Percentiles rank a stretch among this genome's conserved stretches.
These are phyloP conservation scores for Agapetus fuscipes DNA, from an alignment of 2,888 invertebrate species.

Conservation along the genomic window DNA sequence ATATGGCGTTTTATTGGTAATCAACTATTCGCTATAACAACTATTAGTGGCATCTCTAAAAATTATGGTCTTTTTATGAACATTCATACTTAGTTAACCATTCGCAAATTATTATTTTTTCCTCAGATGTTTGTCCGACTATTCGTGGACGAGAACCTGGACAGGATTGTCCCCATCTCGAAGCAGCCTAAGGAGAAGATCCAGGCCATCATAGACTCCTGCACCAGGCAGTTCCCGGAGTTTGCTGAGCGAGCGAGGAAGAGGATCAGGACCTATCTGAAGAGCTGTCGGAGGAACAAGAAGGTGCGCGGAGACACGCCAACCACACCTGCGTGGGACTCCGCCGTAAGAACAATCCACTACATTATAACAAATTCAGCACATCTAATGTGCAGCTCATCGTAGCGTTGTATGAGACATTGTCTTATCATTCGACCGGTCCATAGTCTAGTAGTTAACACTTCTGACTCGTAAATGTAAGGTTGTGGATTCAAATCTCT, in stretches of 20 bases:
- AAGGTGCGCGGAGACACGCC: slow-evolving; percentile 70
- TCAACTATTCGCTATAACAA: too few species aligned
- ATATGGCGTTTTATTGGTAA: too few species aligned
- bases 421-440: too few species aligned
- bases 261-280: slow-evolving; percentile 88
- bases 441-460: too few species aligned
- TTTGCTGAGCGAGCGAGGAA: slow-evolving; percentile 92
- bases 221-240: slow-evolving; percentile 93
- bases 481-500: too few species aligned
- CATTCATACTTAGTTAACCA: not conserved
- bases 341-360: slow-evolving; percentile 59
- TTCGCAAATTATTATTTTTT: slow-evolving; percentile 2
- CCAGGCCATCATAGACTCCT: slow-evolving; percentile 94
- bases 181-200: slow-evolving; percentile 98
- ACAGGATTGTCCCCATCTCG: slow-evolving; percentile 93
- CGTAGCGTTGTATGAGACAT: not conserved
- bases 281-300: slow-evolving; percentile 91
- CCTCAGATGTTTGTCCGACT: slow-evolving; percentile 93
- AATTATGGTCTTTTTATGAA: not conserved
- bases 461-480: too few species aligned
- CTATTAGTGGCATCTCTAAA: too few species aligned
- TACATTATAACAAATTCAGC: not conserved
- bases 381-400: not conserved
- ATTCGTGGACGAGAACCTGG: slow-evolving; percentile 94
- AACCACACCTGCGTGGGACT: slow-evolving; percentile 61